Conservation (phyloP, 2,797 vertebrate genomes). For the Mormyrops boulengeri region DNA sequence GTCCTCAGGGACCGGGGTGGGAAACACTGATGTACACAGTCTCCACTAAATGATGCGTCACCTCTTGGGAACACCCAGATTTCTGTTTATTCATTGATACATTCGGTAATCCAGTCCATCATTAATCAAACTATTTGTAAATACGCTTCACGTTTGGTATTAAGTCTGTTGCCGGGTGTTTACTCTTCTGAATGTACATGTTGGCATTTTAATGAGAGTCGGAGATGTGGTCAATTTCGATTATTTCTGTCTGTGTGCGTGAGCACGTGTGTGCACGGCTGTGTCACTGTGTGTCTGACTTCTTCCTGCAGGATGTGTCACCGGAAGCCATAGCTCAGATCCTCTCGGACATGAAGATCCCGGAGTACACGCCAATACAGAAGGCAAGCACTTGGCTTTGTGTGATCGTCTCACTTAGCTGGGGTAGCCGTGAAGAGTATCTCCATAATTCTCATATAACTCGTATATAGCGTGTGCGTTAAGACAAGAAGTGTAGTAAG, state of each 20-base stretch:
- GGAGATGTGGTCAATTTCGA: background rate
- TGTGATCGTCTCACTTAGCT: background rate
- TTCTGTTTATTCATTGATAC: background rate
- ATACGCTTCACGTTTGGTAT: background rate
- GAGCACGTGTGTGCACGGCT: background rate
- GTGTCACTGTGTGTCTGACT: slow-evolving; percentile 2
- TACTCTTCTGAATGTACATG: background rate
- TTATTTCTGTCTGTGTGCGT: background rate
- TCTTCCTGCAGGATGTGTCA: slow-evolving; percentile 69
- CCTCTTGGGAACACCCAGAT: background rate
- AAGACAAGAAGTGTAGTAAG: background rate
- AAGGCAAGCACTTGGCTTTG: slow-evolving; percentile 56
- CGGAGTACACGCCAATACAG: slow-evolving; percentile 82
- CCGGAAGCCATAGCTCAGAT: slow-evolving; percentile 66
- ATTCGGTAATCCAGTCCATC: background rate
- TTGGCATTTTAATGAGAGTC: background rate
- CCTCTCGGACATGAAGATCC: slow-evolving; percentile 70
- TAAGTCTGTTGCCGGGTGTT: background rate
- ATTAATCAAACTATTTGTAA: background rate
- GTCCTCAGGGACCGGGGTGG: background rate
- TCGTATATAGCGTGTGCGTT: background rate
- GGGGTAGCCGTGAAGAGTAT: background rate
- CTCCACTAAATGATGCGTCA: background rate
- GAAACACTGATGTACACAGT: background rate
- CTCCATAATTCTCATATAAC: background rate